phyloP scores from a whole-genome alignment of 2,113 vertebrate species.

The Mola mola region DNA sequence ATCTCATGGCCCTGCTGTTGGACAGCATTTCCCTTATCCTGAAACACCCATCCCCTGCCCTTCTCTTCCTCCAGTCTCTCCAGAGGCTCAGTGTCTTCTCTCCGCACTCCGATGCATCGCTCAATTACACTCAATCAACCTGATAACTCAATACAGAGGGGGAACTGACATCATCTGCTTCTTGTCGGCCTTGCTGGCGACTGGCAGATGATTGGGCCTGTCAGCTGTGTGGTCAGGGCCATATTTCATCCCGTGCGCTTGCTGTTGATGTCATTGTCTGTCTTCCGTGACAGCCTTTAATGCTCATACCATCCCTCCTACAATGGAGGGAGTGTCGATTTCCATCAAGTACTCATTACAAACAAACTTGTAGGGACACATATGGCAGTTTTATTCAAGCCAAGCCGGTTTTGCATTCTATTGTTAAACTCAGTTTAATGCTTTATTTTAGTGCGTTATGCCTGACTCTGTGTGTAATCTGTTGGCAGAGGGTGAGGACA shows the following conservation, averaged over 20 bases:
- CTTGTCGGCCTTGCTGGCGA: constrained; percentile 56
- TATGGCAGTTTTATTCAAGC: too few species aligned
- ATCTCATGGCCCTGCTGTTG: constrained; percentile 45
- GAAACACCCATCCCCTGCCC: constrained; percentile 49
- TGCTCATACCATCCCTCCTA: constrained; percentile 2
- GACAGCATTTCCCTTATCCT: constrained; percentile 59
- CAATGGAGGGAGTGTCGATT: neutral
- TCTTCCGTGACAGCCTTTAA: constrained; percentile 10
- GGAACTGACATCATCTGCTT: constrained; percentile 73
- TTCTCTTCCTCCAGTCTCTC: constrained; percentile 45
- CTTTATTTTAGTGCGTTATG: too few species aligned
- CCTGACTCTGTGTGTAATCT: too few species aligned
- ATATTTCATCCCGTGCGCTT: constrained; percentile 27
- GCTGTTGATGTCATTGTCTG: constrained; percentile 2
- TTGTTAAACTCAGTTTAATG: too few species aligned
- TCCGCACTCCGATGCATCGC: constrained; percentile 71
- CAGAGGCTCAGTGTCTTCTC: constrained; percentile 55
- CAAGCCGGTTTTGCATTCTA: too few species aligned
- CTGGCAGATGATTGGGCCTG: constrained; percentile 59
- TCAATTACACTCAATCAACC: constrained; percentile 75
- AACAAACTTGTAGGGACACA: too few species aligned
- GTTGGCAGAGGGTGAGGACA: too few species aligned
- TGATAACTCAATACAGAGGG: constrained; percentile 71
- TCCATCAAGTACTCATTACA: too few species aligned
- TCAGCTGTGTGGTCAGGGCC: constrained; percentile 33